A percentile compares a stretch with the other conserved stretches of the same genome.
These are phyloP conservation scores for Balaeniceps rex DNA, from an alignment of 2,113 vertebrate genomes.

Conservation along the genomic window DNA sequence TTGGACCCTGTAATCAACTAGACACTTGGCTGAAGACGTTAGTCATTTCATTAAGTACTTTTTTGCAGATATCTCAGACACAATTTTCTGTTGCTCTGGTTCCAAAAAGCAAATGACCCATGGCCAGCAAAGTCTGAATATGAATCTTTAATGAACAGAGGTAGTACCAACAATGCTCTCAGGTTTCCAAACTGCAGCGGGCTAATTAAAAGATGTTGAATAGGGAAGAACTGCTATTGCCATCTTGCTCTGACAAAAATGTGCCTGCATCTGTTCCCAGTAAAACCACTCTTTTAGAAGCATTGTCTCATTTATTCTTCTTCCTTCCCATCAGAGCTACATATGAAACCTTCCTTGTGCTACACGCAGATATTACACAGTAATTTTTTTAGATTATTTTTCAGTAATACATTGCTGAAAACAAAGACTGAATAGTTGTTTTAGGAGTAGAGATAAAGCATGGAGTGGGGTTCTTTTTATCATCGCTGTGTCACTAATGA, in stretches of 20 bases:
- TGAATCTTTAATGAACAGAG: conserved; percentile 64
- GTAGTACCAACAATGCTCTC: conserved; percentile 5
- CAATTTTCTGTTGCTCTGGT: conserved; percentile 36
- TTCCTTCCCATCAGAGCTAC: neutral
- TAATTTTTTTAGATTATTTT: neutral
- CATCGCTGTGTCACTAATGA: neutral
- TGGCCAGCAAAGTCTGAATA: conserved; percentile 38
- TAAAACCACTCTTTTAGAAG: neutral
- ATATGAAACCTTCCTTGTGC: neutral
- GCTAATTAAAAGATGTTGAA: conserved; percentile 39
- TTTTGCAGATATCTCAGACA: conserved; percentile 12
- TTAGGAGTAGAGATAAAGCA: neutral
- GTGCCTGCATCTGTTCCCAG: neutral
- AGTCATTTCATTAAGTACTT: conserved; percentile 50
- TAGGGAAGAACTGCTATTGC: neutral
- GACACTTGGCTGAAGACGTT: conserved; percentile 38
- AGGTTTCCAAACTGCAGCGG: conserved; percentile 21
- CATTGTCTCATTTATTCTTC: neutral
- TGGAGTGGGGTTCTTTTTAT: neutral
- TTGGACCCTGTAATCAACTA: conserved; percentile 39
- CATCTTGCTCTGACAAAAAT: neutral
- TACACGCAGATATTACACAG: neutral
- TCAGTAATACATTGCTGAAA: neutral
- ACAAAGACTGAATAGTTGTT: neutral
- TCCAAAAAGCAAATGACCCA: conserved; percentile 56